phyloP scores from a whole-genome alignment of 2,797 vertebrate genomes.

The Sebastes minor region DNA sequence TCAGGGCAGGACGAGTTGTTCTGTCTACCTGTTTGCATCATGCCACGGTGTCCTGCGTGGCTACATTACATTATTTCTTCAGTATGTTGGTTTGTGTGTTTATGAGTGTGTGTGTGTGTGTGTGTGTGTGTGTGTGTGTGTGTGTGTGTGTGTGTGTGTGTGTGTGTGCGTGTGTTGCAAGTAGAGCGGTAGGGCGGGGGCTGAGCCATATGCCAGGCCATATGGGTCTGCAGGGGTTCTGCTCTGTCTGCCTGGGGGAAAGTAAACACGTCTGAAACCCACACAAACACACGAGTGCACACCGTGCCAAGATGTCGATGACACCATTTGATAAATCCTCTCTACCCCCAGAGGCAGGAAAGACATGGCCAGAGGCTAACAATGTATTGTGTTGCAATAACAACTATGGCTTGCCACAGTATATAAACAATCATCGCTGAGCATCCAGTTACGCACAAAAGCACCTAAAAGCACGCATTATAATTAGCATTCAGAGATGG shows the following conservation, averaged over 20 bases:
- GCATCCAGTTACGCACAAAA: background rate
- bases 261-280: slow-evolving; percentile 71
- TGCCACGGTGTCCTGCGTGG: slow-evolving; percentile 16
- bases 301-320: slow-evolving; percentile 41
- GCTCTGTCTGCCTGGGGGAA: slow-evolving; percentile 62
- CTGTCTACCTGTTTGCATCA: slow-evolving; percentile 59
- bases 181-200: slow-evolving; percentile 14
- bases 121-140: background rate
- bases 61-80: slow-evolving; percentile 32
- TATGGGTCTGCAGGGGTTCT: slow-evolving; percentile 69
- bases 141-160: background rate
- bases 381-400: slow-evolving; percentile 47
- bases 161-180: slow-evolving; percentile 5
- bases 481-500: slow-evolving; percentile 7
- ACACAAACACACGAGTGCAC: slow-evolving; percentile 48
- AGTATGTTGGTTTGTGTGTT: slow-evolving; percentile 5
- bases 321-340: slow-evolving; percentile 56
- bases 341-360: slow-evolving; percentile 9
- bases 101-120: background rate
- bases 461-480: background rate
- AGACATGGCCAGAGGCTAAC: slow-evolving; percentile 35
- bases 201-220: slow-evolving; percentile 71
- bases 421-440: background rate
- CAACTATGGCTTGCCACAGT: slow-evolving; percentile 4
- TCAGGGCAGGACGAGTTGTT: slow-evolving; percentile 22